A percentile compares a stretch with the other conserved stretches of the same genome.
These are phyloP conservation scores for Dasyprocta punctata DNA, from an alignment of 2,113 vertebrate genomes.

Conservation along the genomic window DNA sequence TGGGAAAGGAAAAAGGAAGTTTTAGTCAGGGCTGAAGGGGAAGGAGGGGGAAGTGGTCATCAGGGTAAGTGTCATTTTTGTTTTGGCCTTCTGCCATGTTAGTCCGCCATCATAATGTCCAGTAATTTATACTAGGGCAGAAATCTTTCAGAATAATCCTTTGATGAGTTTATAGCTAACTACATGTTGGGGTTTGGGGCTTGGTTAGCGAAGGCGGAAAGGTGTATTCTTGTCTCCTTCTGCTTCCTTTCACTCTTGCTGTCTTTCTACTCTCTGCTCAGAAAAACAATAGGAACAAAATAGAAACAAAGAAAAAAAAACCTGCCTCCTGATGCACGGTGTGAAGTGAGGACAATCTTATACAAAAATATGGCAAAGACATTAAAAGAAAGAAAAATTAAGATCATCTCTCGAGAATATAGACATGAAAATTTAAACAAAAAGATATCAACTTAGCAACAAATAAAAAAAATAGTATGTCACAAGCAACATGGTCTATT, in stretches of 20 bases:
- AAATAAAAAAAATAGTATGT: not conserved
- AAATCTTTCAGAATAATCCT: no score
- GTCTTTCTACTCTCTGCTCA: not conserved
- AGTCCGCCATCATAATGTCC: no score
- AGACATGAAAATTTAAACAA: not conserved
- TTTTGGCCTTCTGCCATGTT: no score
- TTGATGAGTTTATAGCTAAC: not conserved
- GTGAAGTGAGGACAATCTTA: not conserved
- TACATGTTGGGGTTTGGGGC: not conserved
- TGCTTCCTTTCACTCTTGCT: not conserved
- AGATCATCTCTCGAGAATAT: not conserved
- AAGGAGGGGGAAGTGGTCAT: no score
- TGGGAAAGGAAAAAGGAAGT: no score
- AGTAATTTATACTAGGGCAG: no score
- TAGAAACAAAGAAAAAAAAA: not conserved
- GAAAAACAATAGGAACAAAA: not conserved
- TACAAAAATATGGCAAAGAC: not conserved
- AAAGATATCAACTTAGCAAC: not conserved
- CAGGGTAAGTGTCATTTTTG: no score
- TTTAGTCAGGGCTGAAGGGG: no score
- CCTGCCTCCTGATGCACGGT: not conserved
- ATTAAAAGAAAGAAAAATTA: constrained; percentile 5
- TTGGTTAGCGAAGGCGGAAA: not conserved
- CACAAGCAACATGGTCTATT: not conserved
- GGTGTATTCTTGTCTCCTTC: not conserved